Evolutionary conservation across 2,888 invertebrate species (phyloP), one percentile per base, ranked within the genome.

Genomic region (Eupithecia vulgata): DNA sequence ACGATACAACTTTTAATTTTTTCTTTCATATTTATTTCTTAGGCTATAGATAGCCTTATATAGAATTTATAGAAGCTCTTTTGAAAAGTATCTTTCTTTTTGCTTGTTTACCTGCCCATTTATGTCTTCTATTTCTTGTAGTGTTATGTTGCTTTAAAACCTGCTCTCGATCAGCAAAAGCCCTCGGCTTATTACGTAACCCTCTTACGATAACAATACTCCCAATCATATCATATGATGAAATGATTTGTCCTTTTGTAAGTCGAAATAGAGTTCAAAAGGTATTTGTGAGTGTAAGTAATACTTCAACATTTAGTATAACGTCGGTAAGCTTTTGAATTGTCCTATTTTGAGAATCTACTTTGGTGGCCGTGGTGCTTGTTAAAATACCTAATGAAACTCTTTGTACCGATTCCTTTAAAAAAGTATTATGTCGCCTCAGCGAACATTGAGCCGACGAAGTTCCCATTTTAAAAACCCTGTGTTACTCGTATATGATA

Each of bases 171-270:
- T 72, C 68, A 75, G 67, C 69, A 42, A 67, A 75, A 70, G 70
- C 72, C 65, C 62, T 66, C 65, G 68, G 69, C 72, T 70, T 76
- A 67, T 79, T 74, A 76, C 69, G 72, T 74, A 78, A 79, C 62
- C 35, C 66, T 76, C 74, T 73, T 73, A 69, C 74, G 77, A 70
- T 77, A 77, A 79, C 79, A 79, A 78, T 79, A 77, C 76, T 74
- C 72, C 75, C 77, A 78, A 79, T 79, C 79, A 79, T 76, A 79
- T 68, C 72, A 77, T 76, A 77, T 77, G 77, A 77, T 69, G 79
- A 77, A 78, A 78, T 69, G 74, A 76, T 76, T 76, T 76, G 77
- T 73, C 70, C 72, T 72, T 76, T 79, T 78, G 78, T 78, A 68
- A 68, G 65, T 35, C 68, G 71, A 73, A 73, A 79, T 79, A 64